Base-by-base conservation (phyloP, 2,113 vertebrate species). In the Plecturocebus donacophilus region DNA sequence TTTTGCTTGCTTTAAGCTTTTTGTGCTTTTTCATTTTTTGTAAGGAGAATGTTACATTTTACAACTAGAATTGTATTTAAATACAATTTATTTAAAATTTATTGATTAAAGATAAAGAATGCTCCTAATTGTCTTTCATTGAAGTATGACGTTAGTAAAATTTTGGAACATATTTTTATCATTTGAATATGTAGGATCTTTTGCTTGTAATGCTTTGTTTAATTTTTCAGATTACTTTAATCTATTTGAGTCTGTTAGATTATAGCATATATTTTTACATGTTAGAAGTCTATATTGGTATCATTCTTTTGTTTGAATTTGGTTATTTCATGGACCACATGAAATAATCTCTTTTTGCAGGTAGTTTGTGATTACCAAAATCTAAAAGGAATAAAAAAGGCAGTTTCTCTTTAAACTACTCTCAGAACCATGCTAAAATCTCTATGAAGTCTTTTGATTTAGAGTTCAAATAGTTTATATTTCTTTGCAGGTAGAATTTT, bases 401-500 rank as follows among this genome's bases (percentile, higher is more conserved):
- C 5, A 93, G 3, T 2, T 77, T 95, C 17, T 49, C 16, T 90
- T 82, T 38, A 21, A 82, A 5, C 8, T 14, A 42, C 11, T 9
- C 19, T 76, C 23, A 71, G 30, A 92, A 49, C 2, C 38, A 38
- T 64, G n/a, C 61, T 96, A 75, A 95, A 79, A 23, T 14, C 12
- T 84, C 25, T 88, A 19, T 58, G 20, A 95, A 52, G 8, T 83
- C 30, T 25, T 94, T 80, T 20, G 77, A 73, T 77, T 82, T 80
- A 92, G 64, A 92, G 70, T 89, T 73, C 77, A 94, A 8, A 4
- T 40, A 0, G 0, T 17, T 97, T 96, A 66, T 81, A 79, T 79
- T 25, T 58, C 77, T 96, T 98, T 79, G 13, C 32, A 84, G 4
- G 6, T 87, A 21, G 30, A 32, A 14, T 90, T 96, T 98, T 32